Evolutionary conservation across 1,140 invertebrate species (phyloP), one percentile per base, ranked within the genome.

Genomic region (Pogonomyrmex barbatus): DNA sequence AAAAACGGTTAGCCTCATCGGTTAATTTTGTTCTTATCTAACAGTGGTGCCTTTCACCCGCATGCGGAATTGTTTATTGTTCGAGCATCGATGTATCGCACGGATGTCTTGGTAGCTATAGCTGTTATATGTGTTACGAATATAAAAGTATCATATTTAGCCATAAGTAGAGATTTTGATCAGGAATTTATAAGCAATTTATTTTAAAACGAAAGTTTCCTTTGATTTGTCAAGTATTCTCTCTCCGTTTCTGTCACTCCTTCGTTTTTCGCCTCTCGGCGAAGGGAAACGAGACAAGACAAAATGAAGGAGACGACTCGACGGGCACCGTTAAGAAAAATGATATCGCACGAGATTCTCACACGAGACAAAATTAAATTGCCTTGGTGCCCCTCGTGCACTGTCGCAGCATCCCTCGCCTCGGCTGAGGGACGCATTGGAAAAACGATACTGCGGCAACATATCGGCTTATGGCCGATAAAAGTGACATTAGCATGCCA

Each of bases 401-500:
- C 67, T 52, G 87, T 81, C 85, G 33, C 70, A 63, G 60, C 33
- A 47, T 70, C n/a, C 63, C 30, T 67, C 36, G 17, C 1, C 10
- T 4, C 42, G 39, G 33, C 17, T 12, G 2, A 42, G n/a, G 47
- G 36, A 47, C 24, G 39, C 45, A 45, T 65, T 56, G 67, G 62
- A 77, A 76, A 81, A 67, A 65, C 47, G n/a, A 60, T 50, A 56
- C 39, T 30, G 65, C 33, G 52, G n/a, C 33, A 17, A 45, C 39
- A 39, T 52, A 24, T 4, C 10, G 33, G 45, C 0, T 42, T 42
- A 47, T 24, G 36, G 56, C 17, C n/a, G 47, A 76, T 78, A 73
- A 30, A 68, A 60, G 70, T 58, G 65, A 84, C 45, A 87, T 89
- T 89, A 90, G 81, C 45, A 14, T 30, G 52, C 79, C 24, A 58